phyloP scores from a whole-genome alignment of 2,797 vertebrate species.

The Eospalax fontanierii region DNA sequence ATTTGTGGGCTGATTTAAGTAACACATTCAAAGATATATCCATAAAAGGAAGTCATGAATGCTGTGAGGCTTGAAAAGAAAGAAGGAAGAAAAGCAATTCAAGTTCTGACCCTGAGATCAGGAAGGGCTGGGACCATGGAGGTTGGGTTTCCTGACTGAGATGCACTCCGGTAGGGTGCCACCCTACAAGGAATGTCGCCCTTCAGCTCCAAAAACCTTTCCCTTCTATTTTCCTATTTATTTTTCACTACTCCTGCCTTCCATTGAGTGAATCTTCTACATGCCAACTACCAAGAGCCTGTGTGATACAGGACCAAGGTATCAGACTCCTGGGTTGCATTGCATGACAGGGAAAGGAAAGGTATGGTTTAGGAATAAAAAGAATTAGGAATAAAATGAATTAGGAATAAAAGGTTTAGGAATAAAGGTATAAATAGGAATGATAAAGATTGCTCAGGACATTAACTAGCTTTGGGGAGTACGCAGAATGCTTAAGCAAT shows the following conservation, averaged over 20 bases:
- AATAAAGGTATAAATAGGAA: background rate
- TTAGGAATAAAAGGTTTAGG: too few species aligned
- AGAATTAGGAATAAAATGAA: too few species aligned
- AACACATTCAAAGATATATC: rapidly evolving
- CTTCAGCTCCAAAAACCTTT: background rate
- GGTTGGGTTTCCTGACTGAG: rapidly evolving
- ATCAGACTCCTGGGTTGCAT: background rate
- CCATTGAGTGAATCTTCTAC: rapidly evolving
- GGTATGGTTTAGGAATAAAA: background rate
- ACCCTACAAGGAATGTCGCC: too few species aligned
- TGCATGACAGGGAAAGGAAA: background rate
- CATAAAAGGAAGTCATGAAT: background rate
- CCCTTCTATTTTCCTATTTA: background rate
- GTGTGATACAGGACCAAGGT: background rate
- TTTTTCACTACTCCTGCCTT: background rate
- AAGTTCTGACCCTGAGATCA: background rate
- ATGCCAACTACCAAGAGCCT: background rate
- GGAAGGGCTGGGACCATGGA: background rate
- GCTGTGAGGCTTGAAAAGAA: background rate
- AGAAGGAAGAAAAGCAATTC: background rate
- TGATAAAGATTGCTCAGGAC: background rate
- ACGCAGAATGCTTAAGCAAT: background rate
- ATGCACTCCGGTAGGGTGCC: too few species aligned
- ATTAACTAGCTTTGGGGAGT: conserved; percentile 31
- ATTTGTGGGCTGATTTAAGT: background rate